Base-by-base conservation (phyloP, 2,113 vertebrate species). In the Cyrtonyx montezumae region DNA sequence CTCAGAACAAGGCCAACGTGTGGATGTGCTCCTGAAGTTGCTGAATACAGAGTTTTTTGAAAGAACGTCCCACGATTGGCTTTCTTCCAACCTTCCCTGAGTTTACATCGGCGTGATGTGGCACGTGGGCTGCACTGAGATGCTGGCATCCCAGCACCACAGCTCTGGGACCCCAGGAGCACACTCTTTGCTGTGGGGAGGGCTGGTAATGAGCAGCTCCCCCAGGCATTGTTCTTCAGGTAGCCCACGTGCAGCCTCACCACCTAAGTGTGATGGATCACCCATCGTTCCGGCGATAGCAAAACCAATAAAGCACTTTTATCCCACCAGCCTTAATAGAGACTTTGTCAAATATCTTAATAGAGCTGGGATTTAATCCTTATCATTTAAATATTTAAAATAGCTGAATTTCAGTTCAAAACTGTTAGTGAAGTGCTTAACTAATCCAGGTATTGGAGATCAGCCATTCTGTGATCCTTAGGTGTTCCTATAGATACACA, bases 381-480 rank as follows among this genome's bases (percentile, higher is more conserved):
- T 69, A 26, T 55, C 77, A 32, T 51, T 87, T 69, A 74, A 91
- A 73, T 37, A 43, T 73, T 82, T 87, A n/a, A 62, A 94, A 55
- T 22, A 62, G 30, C n/a, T 42, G 26, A 84, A 77, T 36, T 79
- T 22, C 53, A 37, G 1, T 87, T 84, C 56, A 58, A 84, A 93
- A 87, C 61, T 68, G 37, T 95, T 95, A 87, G 67, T 95, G 89
- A 95, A 94, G 87, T 84, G 80, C 83, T 53, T 73, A 76, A 42
- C 93, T 91, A 87, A 94, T 95, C 51, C 78, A 40, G 56, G 5
- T 68, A 23, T 21, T 76, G 36, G 8, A 17, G 58, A 22, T 46
- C 1, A 3, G 69, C 34, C 46, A 66, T 18, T 34, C 1, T 13
- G 42, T 21, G 28, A 18, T 40, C 0, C 9, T 1, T 28, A 53